phyloP scores from a whole-genome alignment of 2,888 invertebrate genomes.

The Cephus nigrinus region DNA sequence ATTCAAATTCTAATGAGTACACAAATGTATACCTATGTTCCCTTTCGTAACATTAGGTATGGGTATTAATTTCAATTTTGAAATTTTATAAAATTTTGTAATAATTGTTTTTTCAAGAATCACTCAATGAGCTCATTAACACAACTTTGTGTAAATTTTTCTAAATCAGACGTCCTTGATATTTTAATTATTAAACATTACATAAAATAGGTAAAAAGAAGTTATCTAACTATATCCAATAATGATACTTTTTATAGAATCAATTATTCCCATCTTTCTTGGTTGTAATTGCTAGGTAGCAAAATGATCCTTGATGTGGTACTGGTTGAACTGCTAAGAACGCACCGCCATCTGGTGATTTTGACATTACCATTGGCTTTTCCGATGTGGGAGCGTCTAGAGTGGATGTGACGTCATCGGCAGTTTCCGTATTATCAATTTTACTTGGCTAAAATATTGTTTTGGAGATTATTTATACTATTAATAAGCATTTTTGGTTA shows the following conservation, averaged over 20 bases:
- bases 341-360: conserved; percentile 71
- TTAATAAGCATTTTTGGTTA: background rate
- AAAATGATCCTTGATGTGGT: conserved; percentile 71
- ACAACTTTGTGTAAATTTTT: background rate
- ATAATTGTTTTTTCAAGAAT: too few relatives aligned
- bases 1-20: background rate
- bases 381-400: conserved; percentile 17
- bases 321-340: conserved; percentile 71
- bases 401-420: conserved; percentile 26
- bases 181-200: background rate
- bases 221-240: too few relatives aligned
- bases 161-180: background rate
- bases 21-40: background rate
- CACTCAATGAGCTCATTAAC: too few relatives aligned
- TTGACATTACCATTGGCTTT: conserved; percentile 67
- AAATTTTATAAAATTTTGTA: background rate
- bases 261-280: conserved; percentile 21
- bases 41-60: background rate
- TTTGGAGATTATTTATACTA: background rate
- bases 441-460: conserved; percentile 27
- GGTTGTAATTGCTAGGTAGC: conserved; percentile 69
- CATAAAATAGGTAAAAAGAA: background rate
- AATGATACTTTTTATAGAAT: conserved; percentile 35
- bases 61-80: background rate
- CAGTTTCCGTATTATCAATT: conserved; percentile 29